A percentile compares a stretch with the other conserved stretches of the same genome.
phyloP scores from a whole-genome alignment of 1,140 invertebrate genomes.

The Drosophila watanabei region DNA sequence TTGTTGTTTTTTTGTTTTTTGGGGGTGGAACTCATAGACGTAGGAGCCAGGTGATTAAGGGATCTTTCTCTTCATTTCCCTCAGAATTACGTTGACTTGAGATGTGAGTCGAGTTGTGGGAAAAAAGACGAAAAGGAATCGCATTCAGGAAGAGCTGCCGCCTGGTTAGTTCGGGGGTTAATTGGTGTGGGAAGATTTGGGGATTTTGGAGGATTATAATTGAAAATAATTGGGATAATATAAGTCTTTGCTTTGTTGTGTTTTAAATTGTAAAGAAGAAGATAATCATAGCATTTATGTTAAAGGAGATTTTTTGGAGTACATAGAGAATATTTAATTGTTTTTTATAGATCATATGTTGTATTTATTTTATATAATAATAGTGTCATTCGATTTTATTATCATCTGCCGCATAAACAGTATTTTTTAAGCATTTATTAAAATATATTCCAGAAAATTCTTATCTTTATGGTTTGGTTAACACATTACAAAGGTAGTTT shows the following conservation, averaged over 20 bases:
- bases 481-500: not conserved
- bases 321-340: not conserved
- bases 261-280: not conserved
- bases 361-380: too few relatives aligned
- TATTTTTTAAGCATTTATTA: not conserved
- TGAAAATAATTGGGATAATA: not conserved
- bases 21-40: constrained; percentile 44
- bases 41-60: constrained; percentile 39
- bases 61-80: constrained; percentile 20
- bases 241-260: too few relatives aligned
- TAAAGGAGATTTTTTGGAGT: not conserved
- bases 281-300: not conserved
- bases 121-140: constrained; percentile 14
- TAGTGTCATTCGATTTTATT: too few relatives aligned
- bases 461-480: not conserved
- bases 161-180: constrained; percentile 12
- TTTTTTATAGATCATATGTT: too few relatives aligned
- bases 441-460: not conserved
- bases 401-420: too few relatives aligned
- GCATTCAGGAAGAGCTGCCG: constrained; percentile 10
- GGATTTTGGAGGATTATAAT: not conserved
- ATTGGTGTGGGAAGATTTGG: constrained; percentile 22
- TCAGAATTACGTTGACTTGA: constrained; percentile 29
- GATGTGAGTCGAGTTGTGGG: constrained; percentile 26
- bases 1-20: constrained; percentile 12